phyloP scores from a whole-genome alignment of 2,888 invertebrate species.

The Drosophila putrida region DNA sequence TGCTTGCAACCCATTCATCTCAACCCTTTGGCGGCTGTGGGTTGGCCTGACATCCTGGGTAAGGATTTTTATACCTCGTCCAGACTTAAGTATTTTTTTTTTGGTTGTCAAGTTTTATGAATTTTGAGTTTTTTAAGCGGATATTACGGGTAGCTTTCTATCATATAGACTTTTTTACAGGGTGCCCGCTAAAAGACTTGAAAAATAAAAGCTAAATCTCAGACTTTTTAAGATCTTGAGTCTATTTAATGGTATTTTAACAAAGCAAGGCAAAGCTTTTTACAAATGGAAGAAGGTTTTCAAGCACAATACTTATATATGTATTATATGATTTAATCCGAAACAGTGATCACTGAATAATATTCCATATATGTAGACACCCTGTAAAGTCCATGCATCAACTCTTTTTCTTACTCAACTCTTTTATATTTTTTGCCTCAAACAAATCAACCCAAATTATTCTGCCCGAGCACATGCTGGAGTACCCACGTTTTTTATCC shows the following conservation, averaged over 20 bases:
- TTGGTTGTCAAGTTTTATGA: conserved; percentile 60
- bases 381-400: conserved; percentile 50
- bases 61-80: conserved; percentile 54
- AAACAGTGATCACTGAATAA: too few relatives aligned
- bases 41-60: conserved; percentile 57
- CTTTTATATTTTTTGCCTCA: conserved; percentile 42
- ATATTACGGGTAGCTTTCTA: conserved; percentile 59
- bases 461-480: conserved; percentile 83
- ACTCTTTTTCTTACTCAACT: conserved; percentile 41
- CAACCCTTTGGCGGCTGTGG: conserved; percentile 75
- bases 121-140: conserved; percentile 72
- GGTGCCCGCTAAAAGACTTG: conserved; percentile 41
- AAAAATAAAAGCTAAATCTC: too few relatives aligned
- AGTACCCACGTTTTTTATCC: conserved; percentile 84
- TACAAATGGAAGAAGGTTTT: neutral
- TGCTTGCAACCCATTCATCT: conserved; percentile 53
- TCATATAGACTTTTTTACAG: conserved; percentile 37
- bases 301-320: neutral
- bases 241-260: too few relatives aligned
- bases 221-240: neutral
- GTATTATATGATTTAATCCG: too few relatives aligned
- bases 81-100: conserved; percentile 48
- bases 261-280: neutral
- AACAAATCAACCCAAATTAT: conserved; percentile 76
- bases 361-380: too few relatives aligned